Evolutionary conservation across 1,140 invertebrate species (phyloP).

Genomic region (Eriosoma lanigerum): DNA sequence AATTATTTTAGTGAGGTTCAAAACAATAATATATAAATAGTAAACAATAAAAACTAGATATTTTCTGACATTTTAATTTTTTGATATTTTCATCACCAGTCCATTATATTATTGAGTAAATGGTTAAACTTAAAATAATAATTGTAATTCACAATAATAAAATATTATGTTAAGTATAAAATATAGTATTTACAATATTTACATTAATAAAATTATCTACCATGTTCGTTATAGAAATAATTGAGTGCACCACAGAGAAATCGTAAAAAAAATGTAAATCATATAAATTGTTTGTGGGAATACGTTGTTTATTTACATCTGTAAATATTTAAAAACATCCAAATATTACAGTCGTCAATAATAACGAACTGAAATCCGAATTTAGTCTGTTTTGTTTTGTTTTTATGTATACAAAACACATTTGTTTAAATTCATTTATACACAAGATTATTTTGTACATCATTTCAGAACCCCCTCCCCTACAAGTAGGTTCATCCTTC

Average conservation of each 20-base stretch:
- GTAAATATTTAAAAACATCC: background rate
- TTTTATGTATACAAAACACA: background rate
- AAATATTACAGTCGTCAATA: conserved; percentile 33
- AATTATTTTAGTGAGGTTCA: no score
- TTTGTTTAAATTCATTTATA: conserved; percentile 38
- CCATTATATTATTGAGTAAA: no score
- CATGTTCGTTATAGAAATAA: background rate
- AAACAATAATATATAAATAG: no score
- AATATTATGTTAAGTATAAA: no score
- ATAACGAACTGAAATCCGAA: background rate
- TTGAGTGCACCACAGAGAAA: background rate
- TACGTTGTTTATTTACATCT: conserved; percentile 17
- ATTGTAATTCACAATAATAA: no score
- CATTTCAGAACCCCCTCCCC: background rate
- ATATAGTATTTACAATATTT: no score
- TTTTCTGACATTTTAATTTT: no score
- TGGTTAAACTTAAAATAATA: no score
- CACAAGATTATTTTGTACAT: conserved; percentile 7
- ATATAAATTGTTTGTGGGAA: conserved; percentile 15
- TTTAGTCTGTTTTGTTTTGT: conserved; percentile 11
- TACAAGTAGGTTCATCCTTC: background rate
- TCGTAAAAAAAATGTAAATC: conserved; percentile 16
- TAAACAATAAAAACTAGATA: no score
- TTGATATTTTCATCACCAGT: no score
- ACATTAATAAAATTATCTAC: no score